phyloP scores from a whole-genome alignment of 2,797 vertebrate genomes.

The Leptatherina wallacei region DNA sequence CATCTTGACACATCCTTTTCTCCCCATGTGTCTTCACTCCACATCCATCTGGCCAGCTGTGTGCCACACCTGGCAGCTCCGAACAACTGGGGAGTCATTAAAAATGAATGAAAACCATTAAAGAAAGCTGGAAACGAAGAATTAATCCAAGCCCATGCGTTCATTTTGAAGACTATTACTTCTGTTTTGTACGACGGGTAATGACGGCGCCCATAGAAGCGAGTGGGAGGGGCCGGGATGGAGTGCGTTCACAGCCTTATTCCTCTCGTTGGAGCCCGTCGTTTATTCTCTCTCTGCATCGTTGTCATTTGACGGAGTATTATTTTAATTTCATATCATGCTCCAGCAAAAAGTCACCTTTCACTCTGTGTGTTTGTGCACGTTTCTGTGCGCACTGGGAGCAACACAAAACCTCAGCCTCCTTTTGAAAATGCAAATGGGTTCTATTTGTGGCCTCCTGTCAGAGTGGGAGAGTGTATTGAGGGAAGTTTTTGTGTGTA shows the following conservation, averaged over 20 bases:
- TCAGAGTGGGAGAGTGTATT: constrained; percentile 63
- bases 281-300: constrained; percentile 55
- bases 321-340: constrained; percentile 24
- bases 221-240: constrained; percentile 44
- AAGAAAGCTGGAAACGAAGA: constrained; percentile 49
- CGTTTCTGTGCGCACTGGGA: constrained; percentile 44
- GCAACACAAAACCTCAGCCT: constrained; percentile 55
- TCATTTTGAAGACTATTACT: constrained; percentile 37
- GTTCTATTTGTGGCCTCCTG: constrained; percentile 77
- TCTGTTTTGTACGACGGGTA: constrained; percentile 57
- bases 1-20: constrained; percentile 20
- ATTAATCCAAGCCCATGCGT: constrained; percentile 45
- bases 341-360: constrained; percentile 54
- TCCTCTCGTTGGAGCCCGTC: constrained; percentile 46
- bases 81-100: constrained; percentile 54
- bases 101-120: constrained; percentile 53
- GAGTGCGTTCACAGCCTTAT: constrained; percentile 55
- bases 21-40: constrained; percentile 24
- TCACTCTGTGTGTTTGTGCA: constrained; percentile 30
- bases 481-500: constrained; percentile 50
- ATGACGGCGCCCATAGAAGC: constrained; percentile 51
- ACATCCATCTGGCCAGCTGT: constrained; percentile 58
- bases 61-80: constrained; percentile 57
- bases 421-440: constrained; percentile 79
- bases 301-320: constrained; percentile 48